Conservation (phyloP, 2,113 vertebrate species). For the Pseudorectes ferrugineus region DNA sequence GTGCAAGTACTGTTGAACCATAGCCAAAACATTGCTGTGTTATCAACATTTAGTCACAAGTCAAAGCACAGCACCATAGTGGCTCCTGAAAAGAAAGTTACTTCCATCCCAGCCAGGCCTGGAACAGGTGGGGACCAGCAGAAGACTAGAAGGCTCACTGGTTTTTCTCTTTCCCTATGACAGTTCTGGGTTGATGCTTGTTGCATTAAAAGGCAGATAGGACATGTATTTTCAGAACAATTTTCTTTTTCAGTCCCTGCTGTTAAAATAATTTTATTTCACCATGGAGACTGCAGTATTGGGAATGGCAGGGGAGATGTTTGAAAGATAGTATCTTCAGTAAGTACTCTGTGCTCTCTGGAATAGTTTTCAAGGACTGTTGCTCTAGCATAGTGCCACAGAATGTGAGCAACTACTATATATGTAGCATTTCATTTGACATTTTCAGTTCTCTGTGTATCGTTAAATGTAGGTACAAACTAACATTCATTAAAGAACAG, state of each 20-base stretch:
- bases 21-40: not conserved
- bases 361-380: not conserved
- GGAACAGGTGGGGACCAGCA: not conserved
- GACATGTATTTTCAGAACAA: not conserved
- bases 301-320: not conserved
- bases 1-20: not conserved
- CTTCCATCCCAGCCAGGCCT: not conserved
- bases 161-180: not conserved
- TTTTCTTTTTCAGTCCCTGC: not conserved
- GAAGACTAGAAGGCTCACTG: not conserved
- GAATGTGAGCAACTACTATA: not conserved
- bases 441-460: not conserved
- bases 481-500: not conserved
- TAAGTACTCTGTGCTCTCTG: not conserved
- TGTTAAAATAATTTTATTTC: not conserved
- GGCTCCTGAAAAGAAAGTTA: not conserved
- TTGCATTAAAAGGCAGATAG: not conserved
- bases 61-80: not conserved
- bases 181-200: not conserved
- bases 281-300: not conserved
- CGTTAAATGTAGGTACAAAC: not conserved
- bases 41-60: not conserved
- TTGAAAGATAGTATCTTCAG: not conserved
- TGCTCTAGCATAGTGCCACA: not conserved
- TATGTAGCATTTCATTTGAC: not conserved